Conservation (phyloP, 2,797 vertebrate genomes). For the Ctenopoma kingsleyae region DNA sequence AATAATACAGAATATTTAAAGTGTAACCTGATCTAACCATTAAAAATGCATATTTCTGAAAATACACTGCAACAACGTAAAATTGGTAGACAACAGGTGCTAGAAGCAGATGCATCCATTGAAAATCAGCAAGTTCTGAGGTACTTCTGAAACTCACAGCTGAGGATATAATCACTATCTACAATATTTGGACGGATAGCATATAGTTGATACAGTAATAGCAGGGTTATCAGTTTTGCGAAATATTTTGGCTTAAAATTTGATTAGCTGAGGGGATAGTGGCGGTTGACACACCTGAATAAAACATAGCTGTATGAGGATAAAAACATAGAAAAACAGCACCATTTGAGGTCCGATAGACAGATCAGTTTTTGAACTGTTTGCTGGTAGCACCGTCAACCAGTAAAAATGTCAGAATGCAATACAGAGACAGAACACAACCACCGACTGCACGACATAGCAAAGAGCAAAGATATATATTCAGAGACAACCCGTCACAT, state of each 20-base stretch:
- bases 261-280: constrained; percentile 76
- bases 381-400: constrained; percentile 89
- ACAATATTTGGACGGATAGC: constrained; percentile 85
- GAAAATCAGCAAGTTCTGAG: constrained; percentile 76
- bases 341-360: constrained; percentile 88
- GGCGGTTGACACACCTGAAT: constrained; percentile 78
- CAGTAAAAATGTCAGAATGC: constrained; percentile 83
- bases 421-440: constrained; percentile 80
- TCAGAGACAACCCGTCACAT: constrained; percentile 72
- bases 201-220: constrained; percentile 74
- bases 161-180: constrained; percentile 78
- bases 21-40: constrained; percentile 73
- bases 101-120: constrained; percentile 76
- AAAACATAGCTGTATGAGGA: constrained; percentile 78
- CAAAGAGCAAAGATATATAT: constrained; percentile 80
- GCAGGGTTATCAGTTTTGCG: constrained; percentile 66
- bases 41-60: constrained; percentile 79
- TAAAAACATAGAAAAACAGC: constrained; percentile 88
- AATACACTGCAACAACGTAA: constrained; percentile 68
- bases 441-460: constrained; percentile 80
- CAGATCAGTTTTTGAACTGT: constrained; percentile 82
- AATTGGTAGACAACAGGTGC: constrained; percentile 64
- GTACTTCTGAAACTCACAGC: constrained; percentile 81
- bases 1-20: constrained; percentile 31
- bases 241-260: constrained; percentile 78